Base-by-base conservation (phyloP, 1,140 invertebrate species). In the Danaus plexippus region DNA sequence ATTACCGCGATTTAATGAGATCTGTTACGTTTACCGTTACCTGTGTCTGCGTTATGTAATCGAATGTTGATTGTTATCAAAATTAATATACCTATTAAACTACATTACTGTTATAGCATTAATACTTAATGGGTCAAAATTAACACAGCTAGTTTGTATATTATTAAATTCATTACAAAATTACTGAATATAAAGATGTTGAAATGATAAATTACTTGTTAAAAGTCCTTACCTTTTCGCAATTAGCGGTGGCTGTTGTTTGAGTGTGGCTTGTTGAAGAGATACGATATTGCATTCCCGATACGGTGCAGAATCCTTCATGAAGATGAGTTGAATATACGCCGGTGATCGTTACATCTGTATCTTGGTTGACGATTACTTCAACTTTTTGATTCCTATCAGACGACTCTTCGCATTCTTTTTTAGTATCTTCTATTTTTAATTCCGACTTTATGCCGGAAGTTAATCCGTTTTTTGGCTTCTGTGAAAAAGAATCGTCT, bases 271-370 rank as follows among this genome's bases (percentile, higher is more conserved):
- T 91, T 48, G 94, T 91, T 56, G 92, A 91, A 4, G 89, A 90
- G 66, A 94, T 94, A 49, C 92, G 88, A 77, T 95, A 95, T 81
- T 95, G 93, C 92, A 95, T 94, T 18, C 92, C 92, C 12, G 92
- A 92, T 59, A 93, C 92, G 57, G 91, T 94, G 74, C 94, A 95
- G 73, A 93, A 95, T 40, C 93, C 93, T 81, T 95, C 94, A 70
- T 94, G 93, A 76, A 92, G 64, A 90, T 94, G 47, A 88, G 94
- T 77, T 85, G 89, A 58, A 91, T 94, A 82, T 51, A 95, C 93
- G 15, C 93, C 93, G 1, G 94, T 95, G 57, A 95, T 95, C 47
- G 94, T 96, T 0, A 96, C 93, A 66, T 95, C 94, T 0, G 94
- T 94, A 65, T 95, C 94, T 77, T 95, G 93, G 71, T 93, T 93